Evolutionary conservation across 1,140 invertebrate genomes (phyloP), one percentile per base, ranked within the genome.

Genomic region (Neuroterus valhalla): DNA sequence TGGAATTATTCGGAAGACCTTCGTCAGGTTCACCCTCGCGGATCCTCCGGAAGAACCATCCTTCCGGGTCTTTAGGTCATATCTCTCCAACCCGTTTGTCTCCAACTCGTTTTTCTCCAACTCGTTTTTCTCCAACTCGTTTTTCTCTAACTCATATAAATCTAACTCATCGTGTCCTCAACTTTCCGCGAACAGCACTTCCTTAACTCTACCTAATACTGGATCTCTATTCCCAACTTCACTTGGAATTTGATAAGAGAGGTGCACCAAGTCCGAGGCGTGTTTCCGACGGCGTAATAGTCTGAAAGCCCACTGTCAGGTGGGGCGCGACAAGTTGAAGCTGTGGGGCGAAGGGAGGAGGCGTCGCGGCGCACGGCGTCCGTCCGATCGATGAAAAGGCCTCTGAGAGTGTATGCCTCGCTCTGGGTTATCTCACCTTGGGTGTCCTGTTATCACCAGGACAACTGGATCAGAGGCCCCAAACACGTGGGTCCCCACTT

Each of bases 311-410:
- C 72, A 74, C 76, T 71, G 78, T 74, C 74, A 82, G 82, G 82
- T 82, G 80, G 76, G 75, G 73, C 73, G 71, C 75, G 76, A 76
- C 68, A 68, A 71, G 62, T 74, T 74, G 76, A 46, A 42, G 70
- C 14, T 11, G 43, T 42, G 26, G 70, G 66, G 42, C 62, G 68
- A 66, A 74, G 68, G 66, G 68, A 78, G 76, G 76, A 76, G 77
- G 83, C 85, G 85, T 82, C 82, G 84, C 82, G 83, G 84, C 82
- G 85, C 82, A 67, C 80, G 76, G 72, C 82, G 83, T 84, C 76
- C 74, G 86, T 87, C 75, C 74, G 86, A 87, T 87, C 85, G 83
- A 87, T 87, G 83, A 69, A 76, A 78, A 75, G 77, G 75, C 78
- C 48, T 62, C 62, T 72, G 68, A 78, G 66, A 74, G 74, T 31